These are phyloP conservation scores for Tadarida brasiliensis DNA, from an alignment of 2,797 vertebrate genomes.

Conservation along the genomic window DNA sequence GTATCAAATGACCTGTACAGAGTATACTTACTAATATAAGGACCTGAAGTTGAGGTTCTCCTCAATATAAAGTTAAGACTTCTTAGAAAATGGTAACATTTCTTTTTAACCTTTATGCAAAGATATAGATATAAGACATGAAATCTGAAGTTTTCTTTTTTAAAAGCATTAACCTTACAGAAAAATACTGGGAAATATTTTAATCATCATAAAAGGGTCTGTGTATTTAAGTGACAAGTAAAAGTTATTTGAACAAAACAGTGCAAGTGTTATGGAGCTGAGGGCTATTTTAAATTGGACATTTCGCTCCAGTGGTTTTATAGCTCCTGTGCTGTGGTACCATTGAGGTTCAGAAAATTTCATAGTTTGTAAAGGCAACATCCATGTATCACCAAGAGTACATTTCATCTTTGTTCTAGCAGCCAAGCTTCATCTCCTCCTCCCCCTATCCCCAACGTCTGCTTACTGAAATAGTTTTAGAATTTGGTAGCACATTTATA, in stretches of 20 bases:
- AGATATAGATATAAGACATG: neutral
- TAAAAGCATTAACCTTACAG: neutral
- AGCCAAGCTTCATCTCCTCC: neutral
- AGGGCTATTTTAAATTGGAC: neutral
- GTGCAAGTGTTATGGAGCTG: neutral
- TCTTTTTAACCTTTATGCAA: neutral
- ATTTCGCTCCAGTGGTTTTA: constrained; percentile 7
- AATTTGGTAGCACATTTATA: constrained; percentile 12
- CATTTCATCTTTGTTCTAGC: neutral
- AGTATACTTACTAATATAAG: constrained; percentile 18
- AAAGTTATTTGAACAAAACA: constrained; percentile 32
- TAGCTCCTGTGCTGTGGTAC: neutral
- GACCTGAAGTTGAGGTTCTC: neutral
- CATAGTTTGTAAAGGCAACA: neutral
- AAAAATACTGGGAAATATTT: constrained; percentile 26
- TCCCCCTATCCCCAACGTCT: neutral
- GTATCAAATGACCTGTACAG: neutral
- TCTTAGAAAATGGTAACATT: neutral
- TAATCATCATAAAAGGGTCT: neutral
- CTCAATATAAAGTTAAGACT: neutral
- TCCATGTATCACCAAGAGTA: neutral
- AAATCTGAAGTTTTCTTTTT: neutral
- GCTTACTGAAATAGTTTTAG: neutral
- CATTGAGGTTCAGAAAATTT: neutral
- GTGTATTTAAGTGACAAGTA: neutral